Base-by-base conservation (phyloP, 2,888 invertebrate genomes). In the Altica lythri region DNA sequence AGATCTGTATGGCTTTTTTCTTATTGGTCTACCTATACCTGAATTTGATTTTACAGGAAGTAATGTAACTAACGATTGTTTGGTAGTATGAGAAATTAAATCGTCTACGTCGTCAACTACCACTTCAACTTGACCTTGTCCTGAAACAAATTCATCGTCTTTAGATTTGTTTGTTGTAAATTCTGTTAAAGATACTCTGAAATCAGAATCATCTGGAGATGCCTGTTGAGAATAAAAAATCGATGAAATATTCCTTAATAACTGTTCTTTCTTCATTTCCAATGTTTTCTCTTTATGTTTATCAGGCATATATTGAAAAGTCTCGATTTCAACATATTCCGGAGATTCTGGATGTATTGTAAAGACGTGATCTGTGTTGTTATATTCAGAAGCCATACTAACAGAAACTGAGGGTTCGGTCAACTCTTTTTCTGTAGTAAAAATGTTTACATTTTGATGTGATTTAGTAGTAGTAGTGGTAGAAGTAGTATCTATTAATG, bases 21-120 rank as follows among this genome's bases (percentile, higher is more conserved):
- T 77, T 35, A 89, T 76, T 0, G 88, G 89, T 58, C 88, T 78
- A 52, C 85, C 85, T 3, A 90, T 81, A 0, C 89, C 90, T 0
- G 88, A 83, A 74, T 91, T 90, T 1, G 90, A 91, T 68, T 89
- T 86, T 0, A 86, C 89, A 1, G 91, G 91, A 51, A 89, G 77
- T 32, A 90, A 73, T 0, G 90, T 90, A 1, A 84, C 83, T 13
- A 85, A 67, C n/a, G 77, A 76, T 45, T 73, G 63, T 61, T 74
- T 73, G 5, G 73, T 73, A 8, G 71, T 70, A 54, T 70, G 69
- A 50, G 67, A 62, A 57, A 74, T 67, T 42, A 75, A 55, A 16
- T 70, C 64, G 44, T 73, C 70, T 53, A 75, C 73, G 50, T 73
- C 73, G 14, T 63, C 69, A 47, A 73, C 71, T 9, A 75, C 69